Evolutionary conservation across 2,888 invertebrate species (phyloP), one percentile per base, ranked within the genome.

Genomic region (Enoplolaimus lenunculus): DNA sequence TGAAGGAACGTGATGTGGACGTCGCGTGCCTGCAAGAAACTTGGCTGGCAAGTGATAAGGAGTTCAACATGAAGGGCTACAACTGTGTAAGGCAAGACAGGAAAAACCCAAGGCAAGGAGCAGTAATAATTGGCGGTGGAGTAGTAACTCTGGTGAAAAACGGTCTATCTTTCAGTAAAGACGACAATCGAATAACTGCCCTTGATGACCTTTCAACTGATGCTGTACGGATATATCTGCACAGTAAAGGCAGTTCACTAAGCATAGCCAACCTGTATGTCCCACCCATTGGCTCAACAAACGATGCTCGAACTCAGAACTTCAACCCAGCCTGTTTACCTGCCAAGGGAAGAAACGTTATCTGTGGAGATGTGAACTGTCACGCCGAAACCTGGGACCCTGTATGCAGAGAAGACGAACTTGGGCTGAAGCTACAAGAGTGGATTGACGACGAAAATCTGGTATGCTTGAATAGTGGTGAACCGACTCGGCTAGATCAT

Each of bases 1-100:
- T 31, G 62, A 31, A 62, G 31, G 62, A 62, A 26, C 62, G 16
- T 26, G 29, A 62, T 29, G 62, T 62, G 62, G 62, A 62, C 62
- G 62, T 62, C n/a, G 31, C 31, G 31, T 29, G 29, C 62, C 62
- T 62, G 62, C 62, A 62, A 62, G 62, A 62, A 62, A 62, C 62
- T 26, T 62, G 62, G 62, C 62, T 62, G 29, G 28, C 28, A 62
- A 26, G 16, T 31, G 62, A 31, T 13, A 31, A 62, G 31, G 28
- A 31, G 31, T 29, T 62, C 62, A 31, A 31, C 31, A 29, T 62
- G 62, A 31, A 26, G 28, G 62, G 31, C 28, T 62, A 62, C 62
- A 26, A 62, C 31, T 26, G 31, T 29, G 31, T 62, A 29, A 26
- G 31, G 29, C 29, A 62, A 62, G 28, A 62, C 62, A 62, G 62